These are phyloP conservation scores for Serilophus lunatus DNA, from an alignment of 2,113 vertebrate species.

Conservation along the genomic window DNA sequence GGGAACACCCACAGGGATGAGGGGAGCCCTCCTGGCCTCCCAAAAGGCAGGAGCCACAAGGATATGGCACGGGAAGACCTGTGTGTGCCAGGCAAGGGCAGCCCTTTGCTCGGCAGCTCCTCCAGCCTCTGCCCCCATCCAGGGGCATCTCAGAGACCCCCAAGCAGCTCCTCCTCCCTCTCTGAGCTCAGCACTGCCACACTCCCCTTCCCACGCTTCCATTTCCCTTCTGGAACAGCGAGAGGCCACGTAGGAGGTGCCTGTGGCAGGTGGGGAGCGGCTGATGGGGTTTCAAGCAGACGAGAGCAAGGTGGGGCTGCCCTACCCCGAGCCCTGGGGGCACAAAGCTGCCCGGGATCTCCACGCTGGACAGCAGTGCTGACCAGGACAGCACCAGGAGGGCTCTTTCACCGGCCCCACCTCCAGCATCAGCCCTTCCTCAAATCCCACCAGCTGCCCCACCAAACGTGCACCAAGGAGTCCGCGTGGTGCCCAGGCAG, in stretches of 20 bases:
- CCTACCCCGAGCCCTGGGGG: background rate
- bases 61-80: fast-evolving
- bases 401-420: background rate
- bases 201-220: background rate
- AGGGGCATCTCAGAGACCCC: background rate
- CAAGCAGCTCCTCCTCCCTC: fast-evolving
- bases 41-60: background rate
- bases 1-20: background rate
- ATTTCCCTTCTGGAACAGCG: fast-evolving
- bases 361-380: fast-evolving
- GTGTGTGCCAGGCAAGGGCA: fast-evolving
- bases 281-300: background rate
- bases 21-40: too few relatives aligned
- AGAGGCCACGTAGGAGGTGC: background rate
- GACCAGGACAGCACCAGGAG: fast-evolving
- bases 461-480: fast-evolving
- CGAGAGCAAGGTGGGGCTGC: background rate
- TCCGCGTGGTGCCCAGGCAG: background rate
- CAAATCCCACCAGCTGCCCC: background rate
- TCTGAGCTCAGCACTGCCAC: fast-evolving
- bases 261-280: background rate
- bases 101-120: too few relatives aligned
- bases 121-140: fast-evolving
- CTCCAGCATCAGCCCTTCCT: background rate
- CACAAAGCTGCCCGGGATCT: fast-evolving